Percentiles rank a stretch among this genome's conserved stretches.
Evolutionary conservation across 2,888 invertebrate species (phyloP).

Genomic region (Pegoplata infirma): DNA sequence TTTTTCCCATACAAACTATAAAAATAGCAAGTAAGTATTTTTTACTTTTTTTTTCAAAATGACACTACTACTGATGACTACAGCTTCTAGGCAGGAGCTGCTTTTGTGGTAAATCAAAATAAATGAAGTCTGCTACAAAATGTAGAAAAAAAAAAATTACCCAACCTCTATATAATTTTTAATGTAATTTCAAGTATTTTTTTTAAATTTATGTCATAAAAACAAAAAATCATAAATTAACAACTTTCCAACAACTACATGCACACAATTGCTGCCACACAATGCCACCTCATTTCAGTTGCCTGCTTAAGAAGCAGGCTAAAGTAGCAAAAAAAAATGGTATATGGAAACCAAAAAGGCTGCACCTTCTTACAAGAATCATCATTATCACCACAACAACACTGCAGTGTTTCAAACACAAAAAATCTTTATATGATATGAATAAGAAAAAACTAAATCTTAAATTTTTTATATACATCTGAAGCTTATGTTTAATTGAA

Average conservation of each 20-base stretch:
- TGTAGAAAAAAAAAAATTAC: no score
- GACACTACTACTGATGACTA: constrained; percentile 32
- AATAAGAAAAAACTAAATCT: constrained; percentile 38
- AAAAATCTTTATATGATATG: constrained; percentile 46
- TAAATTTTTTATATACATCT: constrained; percentile 26
- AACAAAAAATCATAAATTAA: constrained; percentile 63
- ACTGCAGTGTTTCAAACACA: constrained; percentile 13
- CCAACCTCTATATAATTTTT: constrained; percentile 44
- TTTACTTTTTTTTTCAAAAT: not conserved
- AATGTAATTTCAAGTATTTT: constrained; percentile 53
- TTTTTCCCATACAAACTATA: constrained; percentile 47
- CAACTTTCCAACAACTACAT: constrained; percentile 55
- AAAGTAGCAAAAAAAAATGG: not conserved
- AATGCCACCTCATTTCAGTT: not conserved
- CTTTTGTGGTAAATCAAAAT: not conserved
- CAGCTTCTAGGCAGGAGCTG: constrained; percentile 28
- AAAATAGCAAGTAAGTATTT: constrained; percentile 35
- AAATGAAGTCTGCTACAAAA: no score
- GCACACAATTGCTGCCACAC: not conserved
- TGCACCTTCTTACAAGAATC: constrained; percentile 42
- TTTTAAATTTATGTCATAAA: constrained; percentile 56
- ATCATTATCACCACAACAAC: constrained; percentile 29
- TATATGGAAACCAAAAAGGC: constrained; percentile 22
- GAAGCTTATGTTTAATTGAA: constrained; percentile 58
- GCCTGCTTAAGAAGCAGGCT: not conserved